Percentiles rank a stretch among this genome's conserved stretches.
These are phyloP conservation scores for Temnothorax rugatulus DNA, from an alignment of 2,888 invertebrate species.

Conservation along the genomic window DNA sequence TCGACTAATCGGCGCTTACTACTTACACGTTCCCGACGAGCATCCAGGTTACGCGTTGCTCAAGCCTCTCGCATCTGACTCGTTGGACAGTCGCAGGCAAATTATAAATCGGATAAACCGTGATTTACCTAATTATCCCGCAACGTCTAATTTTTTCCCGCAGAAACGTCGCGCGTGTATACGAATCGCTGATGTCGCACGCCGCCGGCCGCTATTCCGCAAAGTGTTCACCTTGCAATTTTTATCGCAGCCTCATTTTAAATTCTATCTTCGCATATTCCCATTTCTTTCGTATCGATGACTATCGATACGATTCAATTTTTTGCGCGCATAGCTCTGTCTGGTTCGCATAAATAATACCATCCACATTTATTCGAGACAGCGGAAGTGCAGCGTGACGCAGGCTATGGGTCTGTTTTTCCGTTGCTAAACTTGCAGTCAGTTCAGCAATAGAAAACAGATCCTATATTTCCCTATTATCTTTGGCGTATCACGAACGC, in stretches of 20 bases:
- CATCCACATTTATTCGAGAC: neutral
- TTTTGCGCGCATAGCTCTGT: neutral
- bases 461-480: neutral
- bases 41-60: conserved; percentile 44
- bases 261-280: neutral
- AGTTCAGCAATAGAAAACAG: too few relatives aligned
- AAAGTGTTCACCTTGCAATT: neutral
- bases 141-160: conserved; percentile 36
- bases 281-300: neutral
- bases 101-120: neutral
- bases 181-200: neutral
- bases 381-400: neutral
- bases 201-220: neutral
- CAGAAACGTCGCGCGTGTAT: conserved; percentile 37
- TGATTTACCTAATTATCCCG: conserved; percentile 27
- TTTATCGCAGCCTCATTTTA: neutral
- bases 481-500: neutral
- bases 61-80: neutral
- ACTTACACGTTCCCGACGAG: conserved; percentile 3
- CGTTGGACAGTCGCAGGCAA: neutral
- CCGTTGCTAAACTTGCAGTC: too few relatives aligned
- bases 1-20: conserved; percentile 19
- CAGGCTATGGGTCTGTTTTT: too few relatives aligned
- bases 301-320: neutral
- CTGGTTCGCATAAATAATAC: neutral